Base-by-base conservation (phyloP, 2,888 invertebrate species). In the Cryptocephalus moraei region DNA sequence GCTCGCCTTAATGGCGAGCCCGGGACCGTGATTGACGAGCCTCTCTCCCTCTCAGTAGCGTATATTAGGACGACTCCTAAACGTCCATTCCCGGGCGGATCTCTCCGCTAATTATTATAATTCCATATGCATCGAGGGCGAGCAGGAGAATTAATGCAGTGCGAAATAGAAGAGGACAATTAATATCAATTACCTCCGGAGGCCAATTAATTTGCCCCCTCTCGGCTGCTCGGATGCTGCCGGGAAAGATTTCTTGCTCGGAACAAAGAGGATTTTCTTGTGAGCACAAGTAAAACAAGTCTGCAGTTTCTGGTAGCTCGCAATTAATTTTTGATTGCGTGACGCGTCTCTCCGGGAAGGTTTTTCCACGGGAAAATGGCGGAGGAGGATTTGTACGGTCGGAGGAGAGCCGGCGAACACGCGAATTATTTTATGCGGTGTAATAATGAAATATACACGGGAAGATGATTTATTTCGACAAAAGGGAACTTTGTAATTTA, bases 151-250 rank as follows among this genome's bases (percentile, higher is more conserved):
- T 62, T 62, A 62, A 63, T 60, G 59, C 59, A 51, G 50, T 54
- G 61, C 60, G 62, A 64, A 63, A 62, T 60, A 61, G 62, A 60
- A 62, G 55, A 60, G 58, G 60, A 57, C 62, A 64, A 64, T 65
- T 65, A 64, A 65, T 64, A 64, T 64, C 63, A 65, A 65, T 65
- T 65, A 65, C 62, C 64, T 60, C 56, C 56, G 49, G 57, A 54
- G 58, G 22, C 58, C 59, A 63, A 63, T 63, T 63, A 63, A 62
- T 63, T 46, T 44, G 43, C 43, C 22, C n/a, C 22, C 22, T 22
- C 22, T 39, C 34, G 40, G 49, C 45, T 39, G 49, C 38, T 31
- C 43, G 41, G 42, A 49, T 49, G 46, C 46, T 48, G 22, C 22
- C 46, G 33, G 43, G 44, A 43, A 46, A 43, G 43, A 46, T 49